phyloP scores from a whole-genome alignment of 1,140 invertebrate species.

The Doryteuthis pealeii region DNA sequence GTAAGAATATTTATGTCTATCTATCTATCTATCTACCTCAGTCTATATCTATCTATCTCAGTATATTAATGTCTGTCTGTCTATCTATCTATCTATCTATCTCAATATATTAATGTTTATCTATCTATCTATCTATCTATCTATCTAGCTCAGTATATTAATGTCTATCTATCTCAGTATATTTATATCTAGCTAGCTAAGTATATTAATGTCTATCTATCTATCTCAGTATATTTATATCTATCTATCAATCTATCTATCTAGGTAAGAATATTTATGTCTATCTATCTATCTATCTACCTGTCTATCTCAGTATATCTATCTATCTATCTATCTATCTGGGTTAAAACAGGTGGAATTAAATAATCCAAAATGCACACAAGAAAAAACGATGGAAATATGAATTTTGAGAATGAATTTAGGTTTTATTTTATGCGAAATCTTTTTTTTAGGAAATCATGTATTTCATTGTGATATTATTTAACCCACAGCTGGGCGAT shows the following conservation, averaged over 20 bases:
- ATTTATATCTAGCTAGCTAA: not conserved
- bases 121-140: not conserved
- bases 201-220: not conserved
- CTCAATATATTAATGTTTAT: not conserved
- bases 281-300: not conserved
- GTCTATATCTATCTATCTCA: too few species aligned
- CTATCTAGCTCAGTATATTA: not conserved
- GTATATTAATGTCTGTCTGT: too few species aligned
- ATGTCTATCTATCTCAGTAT: not conserved
- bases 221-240: not conserved
- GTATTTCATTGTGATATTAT: too few species aligned
- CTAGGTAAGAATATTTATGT: not conserved
- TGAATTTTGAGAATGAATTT: not conserved
- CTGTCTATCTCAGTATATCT: not conserved
- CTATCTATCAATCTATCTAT: not conserved
- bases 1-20: too few species aligned
- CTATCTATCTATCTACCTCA: too few species aligned
- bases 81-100: not conserved
- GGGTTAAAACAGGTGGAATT: not conserved
- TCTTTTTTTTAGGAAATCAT: too few species aligned
- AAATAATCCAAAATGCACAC: not conserved
- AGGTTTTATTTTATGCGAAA: too few species aligned
- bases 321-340: not conserved
- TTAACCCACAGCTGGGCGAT: too few species aligned
- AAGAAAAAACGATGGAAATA: not conserved